Evolutionary conservation across 2,888 invertebrate genomes (phyloP).

Genomic region (Lycaena phlaeas): DNA sequence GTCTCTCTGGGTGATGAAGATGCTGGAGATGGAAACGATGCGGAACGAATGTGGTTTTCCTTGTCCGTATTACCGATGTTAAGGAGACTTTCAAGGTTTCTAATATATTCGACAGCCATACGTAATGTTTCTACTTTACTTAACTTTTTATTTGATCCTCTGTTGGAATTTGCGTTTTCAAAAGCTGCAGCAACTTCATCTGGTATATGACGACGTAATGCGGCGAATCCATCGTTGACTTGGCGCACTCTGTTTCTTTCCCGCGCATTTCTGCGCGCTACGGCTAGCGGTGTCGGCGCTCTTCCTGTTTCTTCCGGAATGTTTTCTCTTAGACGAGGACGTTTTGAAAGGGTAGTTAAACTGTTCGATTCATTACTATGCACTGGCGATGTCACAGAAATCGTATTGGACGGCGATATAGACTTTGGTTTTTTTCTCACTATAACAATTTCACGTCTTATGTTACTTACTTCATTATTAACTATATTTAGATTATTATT

Average conservation of each 20-base stretch:
- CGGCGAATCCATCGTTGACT: conserved; percentile 92
- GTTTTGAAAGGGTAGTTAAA: conserved; percentile 41
- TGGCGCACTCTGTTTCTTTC: conserved; percentile 94
- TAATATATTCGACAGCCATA: conserved; percentile 93
- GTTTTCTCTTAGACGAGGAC: conserved; percentile 50
- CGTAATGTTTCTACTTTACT: conserved; percentile 91
- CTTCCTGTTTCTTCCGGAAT: conserved; percentile 60
- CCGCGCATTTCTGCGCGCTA: conserved; percentile 91
- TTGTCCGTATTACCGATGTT: conserved; percentile 77
- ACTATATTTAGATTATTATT: conserved; percentile 73
- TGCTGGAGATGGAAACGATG: conserved; percentile 65
- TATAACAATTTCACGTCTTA: conserved; percentile 67
- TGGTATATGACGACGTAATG: conserved; percentile 89
- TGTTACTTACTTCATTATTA: conserved; percentile 47
- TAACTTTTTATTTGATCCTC: conserved; percentile 82
- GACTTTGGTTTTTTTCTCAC: conserved; percentile 66
- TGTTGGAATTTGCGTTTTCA: conserved; percentile 76
- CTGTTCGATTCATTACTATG: conserved; percentile 43
- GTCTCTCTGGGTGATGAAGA: conserved; percentile 66
- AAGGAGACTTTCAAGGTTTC: conserved; percentile 83
- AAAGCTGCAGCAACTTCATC: conserved; percentile 83
- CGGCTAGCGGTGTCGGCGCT: conserved; percentile 83
- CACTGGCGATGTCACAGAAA: conserved; percentile 60
- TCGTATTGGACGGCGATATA: conserved; percentile 43
- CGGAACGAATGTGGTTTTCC: conserved; percentile 49